Conservation (phyloP, 2,888 invertebrate genomes). For the Exephanes ischioxanthus region DNA sequence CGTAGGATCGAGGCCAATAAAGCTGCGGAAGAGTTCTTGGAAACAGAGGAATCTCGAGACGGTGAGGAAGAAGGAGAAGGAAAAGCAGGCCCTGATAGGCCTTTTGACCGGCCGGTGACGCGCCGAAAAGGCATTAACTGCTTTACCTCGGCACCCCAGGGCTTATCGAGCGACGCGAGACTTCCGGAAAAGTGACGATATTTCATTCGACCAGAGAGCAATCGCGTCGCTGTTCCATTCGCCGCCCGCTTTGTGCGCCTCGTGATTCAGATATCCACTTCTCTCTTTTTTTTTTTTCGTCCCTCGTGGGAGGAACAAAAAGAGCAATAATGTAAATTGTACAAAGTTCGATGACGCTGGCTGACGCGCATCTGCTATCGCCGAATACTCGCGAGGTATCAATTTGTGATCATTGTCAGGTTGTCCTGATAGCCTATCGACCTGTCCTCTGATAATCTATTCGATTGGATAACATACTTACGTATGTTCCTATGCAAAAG, state of each 20-base stretch:
- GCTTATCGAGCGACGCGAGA: background rate
- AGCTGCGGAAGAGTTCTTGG: slow-evolving; percentile 98
- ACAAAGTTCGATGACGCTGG: slow-evolving; percentile 28
- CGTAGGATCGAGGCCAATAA: slow-evolving; percentile 99
- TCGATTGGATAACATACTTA: slow-evolving; percentile 2
- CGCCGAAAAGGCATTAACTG: background rate
- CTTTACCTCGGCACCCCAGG: background rate
- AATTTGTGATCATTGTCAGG: slow-evolving; percentile 2
- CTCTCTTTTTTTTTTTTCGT: background rate
- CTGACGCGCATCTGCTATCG: background rate
- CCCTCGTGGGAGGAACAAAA: background rate
- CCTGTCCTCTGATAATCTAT: slow-evolving; percentile 7
- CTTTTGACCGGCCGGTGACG: slow-evolving; percentile 88
- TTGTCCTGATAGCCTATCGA: background rate
- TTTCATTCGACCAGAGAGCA: background rate
- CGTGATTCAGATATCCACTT: background rate
- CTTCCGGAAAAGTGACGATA: background rate
- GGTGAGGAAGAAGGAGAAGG: slow-evolving; percentile 98
- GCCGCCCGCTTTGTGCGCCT: background rate
- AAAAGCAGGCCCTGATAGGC: slow-evolving; percentile 94
- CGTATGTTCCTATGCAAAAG: background rate
- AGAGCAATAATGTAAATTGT: slow-evolving; percentile 34
- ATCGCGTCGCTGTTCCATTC: background rate
- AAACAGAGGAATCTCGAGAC: slow-evolving; percentile 96
- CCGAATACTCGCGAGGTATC: background rate